phyloP scores from a whole-genome alignment of 1,140 invertebrate genomes.

The Drosophila nasuta region DNA sequence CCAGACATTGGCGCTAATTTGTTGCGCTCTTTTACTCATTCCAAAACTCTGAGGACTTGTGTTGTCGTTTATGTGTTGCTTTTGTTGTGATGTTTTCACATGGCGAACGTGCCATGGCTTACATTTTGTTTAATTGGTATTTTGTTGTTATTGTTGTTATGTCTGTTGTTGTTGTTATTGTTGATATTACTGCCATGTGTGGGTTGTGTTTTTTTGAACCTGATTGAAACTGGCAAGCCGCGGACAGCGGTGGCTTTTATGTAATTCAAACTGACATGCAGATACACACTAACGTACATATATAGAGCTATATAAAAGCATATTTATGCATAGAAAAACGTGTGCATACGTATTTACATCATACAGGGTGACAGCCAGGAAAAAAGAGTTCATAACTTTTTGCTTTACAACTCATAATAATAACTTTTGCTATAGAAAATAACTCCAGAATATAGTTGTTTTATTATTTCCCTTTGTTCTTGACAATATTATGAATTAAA shows the following conservation, averaged over 20 bases:
- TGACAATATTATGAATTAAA: too few relatives aligned
- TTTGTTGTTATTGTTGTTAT: constrained; percentile 23
- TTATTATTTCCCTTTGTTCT: too few relatives aligned
- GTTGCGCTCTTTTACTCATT: constrained; percentile 4
- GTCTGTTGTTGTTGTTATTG: constrained; percentile 19
- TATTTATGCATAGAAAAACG: constrained; percentile 7
- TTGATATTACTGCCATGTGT: constrained; percentile 36
- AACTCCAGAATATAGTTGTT: too few relatives aligned
- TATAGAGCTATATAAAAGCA: constrained; percentile 1
- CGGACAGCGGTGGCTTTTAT: constrained; percentile 46
- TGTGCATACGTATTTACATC: constrained; percentile 5
- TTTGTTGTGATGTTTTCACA: constrained; percentile 48
- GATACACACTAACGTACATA: constrained; percentile 13
- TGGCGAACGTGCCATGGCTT: constrained; percentile 60
- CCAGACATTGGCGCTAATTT: constrained; percentile 11
- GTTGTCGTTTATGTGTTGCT: constrained; percentile 25
- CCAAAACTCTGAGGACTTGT: background rate
- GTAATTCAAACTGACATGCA: constrained; percentile 66
- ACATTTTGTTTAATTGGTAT: constrained; percentile 64
- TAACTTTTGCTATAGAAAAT: too few relatives aligned
- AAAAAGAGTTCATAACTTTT: too few relatives aligned
- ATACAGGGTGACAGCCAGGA: constrained; percentile 17
- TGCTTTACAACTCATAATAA: too few relatives aligned
- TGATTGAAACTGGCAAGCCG: constrained; percentile 39
- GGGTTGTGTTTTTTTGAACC: constrained; percentile 35